Conservation (phyloP, 2,113 vertebrate species). For the Archilochus colubris region DNA sequence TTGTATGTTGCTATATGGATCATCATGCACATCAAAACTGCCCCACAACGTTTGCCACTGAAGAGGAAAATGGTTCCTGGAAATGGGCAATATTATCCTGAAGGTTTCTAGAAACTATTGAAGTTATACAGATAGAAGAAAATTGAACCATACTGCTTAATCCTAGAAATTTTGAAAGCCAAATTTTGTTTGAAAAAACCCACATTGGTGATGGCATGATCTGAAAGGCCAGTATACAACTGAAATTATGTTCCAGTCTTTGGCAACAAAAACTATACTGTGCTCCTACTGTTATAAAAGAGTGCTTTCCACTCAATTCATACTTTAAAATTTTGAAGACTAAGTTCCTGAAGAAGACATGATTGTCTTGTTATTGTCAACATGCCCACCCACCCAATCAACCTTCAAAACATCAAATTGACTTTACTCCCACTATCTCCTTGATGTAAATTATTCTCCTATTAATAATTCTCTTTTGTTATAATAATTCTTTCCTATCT, state of each 20-base stretch:
- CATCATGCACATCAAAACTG: not conserved
- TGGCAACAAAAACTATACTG: not conserved
- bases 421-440: conserved; percentile 54
- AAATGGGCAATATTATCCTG: not conserved
- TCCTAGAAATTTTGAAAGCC: not conserved
- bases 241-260: not conserved
- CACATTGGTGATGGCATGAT: not conserved
- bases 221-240: not conserved
- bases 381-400: conserved; percentile 48
- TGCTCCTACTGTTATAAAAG: not conserved
- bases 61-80: not conserved
- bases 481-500: not conserved
- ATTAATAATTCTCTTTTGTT: conserved; percentile 72
- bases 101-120: not conserved
- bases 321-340: not conserved
- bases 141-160: not conserved
- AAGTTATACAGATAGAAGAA: not conserved
- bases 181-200: not conserved
- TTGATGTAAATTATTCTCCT: conserved; percentile 61
- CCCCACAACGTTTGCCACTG: not conserved
- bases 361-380: conserved; percentile 69
- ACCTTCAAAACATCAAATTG: conserved; percentile 62
- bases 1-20: not conserved
- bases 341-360: conserved; percentile 1
- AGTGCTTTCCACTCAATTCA: not conserved